A percentile compares a stretch with the other conserved stretches of the same genome.
Evolutionary conservation across 2,888 invertebrate genomes (phyloP).

Genomic region (Campopleginae sp.): DNA sequence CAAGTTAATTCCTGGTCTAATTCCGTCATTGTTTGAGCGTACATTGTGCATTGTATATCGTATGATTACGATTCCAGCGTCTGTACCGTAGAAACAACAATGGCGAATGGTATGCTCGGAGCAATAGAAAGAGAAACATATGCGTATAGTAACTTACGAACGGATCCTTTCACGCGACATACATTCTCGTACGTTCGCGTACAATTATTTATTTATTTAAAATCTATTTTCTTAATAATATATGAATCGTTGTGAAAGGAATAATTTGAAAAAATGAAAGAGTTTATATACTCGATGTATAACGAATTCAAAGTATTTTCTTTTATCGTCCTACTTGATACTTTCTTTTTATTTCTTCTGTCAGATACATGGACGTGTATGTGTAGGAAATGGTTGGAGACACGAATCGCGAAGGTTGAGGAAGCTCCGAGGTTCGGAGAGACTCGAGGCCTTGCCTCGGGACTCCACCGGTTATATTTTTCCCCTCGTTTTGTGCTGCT

Average conservation of each 20-base stretch:
- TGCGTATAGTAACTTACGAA: neutral
- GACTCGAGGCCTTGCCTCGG: conserved; percentile 44
- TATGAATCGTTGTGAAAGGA: neutral
- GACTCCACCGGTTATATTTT: conserved; percentile 20
- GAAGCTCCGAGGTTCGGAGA: conserved; percentile 49
- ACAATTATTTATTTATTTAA: neutral
- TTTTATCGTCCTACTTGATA: conserved; percentile 7
- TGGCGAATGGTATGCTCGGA: neutral
- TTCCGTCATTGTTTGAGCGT: neutral
- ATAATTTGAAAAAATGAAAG: neutral
- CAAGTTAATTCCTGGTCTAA: neutral
- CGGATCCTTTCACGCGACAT: neutral
- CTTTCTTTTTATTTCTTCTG: neutral
- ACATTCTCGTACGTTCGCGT: neutral
- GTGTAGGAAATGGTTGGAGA: conserved; percentile 27
- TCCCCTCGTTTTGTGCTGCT: conserved; percentile 45
- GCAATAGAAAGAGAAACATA: neutral
- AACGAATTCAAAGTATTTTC: neutral
- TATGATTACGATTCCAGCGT: neutral
- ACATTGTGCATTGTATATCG: neutral
- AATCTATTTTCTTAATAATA: neutral
- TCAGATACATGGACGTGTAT: neutral
- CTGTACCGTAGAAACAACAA: neutral
- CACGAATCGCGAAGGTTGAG: conserved; percentile 52
- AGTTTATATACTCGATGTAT: neutral